These are phyloP conservation scores for Antheraea yamamai DNA, from an alignment of 2,888 invertebrate species.

Conservation along the genomic window DNA sequence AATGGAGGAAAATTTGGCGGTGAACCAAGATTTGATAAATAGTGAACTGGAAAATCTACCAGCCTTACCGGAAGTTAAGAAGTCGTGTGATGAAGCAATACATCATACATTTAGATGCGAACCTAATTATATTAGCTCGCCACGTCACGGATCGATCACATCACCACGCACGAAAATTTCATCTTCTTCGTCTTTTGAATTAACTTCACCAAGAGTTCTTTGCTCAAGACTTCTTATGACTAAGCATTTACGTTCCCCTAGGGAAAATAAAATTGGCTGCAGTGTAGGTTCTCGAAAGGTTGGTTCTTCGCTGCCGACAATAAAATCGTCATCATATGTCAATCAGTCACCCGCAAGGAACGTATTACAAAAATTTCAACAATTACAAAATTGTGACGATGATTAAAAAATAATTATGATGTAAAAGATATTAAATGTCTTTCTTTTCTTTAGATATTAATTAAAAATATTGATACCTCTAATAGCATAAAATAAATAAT, in stretches of 20 bases:
- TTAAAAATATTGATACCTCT: too few relatives aligned
- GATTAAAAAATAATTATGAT: neutral
- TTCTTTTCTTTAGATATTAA: too few relatives aligned
- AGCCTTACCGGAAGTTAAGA: conserved; percentile 52
- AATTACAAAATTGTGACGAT: conserved; percentile 50
- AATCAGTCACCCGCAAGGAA: conserved; percentile 56
- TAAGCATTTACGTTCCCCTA: conserved; percentile 43
- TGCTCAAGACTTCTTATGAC: conserved; percentile 55
- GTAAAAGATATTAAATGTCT: too few relatives aligned
- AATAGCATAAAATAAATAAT: too few relatives aligned
- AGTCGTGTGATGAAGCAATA: conserved; percentile 33
- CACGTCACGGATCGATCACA: conserved; percentile 53
- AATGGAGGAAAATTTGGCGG: conserved; percentile 38
- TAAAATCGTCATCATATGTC: conserved; percentile 48
- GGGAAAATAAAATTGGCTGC: conserved; percentile 34
- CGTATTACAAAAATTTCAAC: conserved; percentile 60
- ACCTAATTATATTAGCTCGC: conserved; percentile 60
- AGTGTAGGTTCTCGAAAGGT: conserved; percentile 25
- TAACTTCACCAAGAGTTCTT: conserved; percentile 53
- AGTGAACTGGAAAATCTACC: conserved; percentile 51
- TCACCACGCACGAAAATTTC: conserved; percentile 46
- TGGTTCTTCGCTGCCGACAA: conserved; percentile 42
- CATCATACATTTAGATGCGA: conserved; percentile 57
- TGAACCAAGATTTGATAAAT: conserved; percentile 29
- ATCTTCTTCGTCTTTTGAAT: conserved; percentile 53